Base-by-base conservation (phyloP, 2,888 invertebrate genomes). In the Mimumesa dahlbomi region DNA sequence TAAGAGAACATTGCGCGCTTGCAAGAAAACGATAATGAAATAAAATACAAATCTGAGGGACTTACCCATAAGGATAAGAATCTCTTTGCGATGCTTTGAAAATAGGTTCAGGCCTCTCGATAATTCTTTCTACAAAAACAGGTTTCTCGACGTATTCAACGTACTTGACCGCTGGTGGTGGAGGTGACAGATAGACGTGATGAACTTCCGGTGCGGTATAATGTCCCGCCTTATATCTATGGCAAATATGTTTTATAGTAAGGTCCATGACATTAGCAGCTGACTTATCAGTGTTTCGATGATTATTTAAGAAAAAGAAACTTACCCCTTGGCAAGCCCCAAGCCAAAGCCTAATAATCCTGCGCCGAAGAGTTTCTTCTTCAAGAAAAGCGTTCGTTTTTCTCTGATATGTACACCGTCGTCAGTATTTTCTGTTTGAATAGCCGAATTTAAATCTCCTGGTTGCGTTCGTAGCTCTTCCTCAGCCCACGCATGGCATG, bases 71-170 rank as follows among this genome's bases (percentile, higher is more conserved):
- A 4, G 69, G 38, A 19, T 43, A 16, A 13, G 67, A 13, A 0
- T 61, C 54, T 0, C 2, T 61, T 34, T 59, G 34, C 34, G 34
- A 67, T 38, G 46, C 68, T 36, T 48, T 68, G 0, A 48, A 13
- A 9, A 31, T 1, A 9, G 57, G 1, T 64, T 85, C 78, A 52
- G 87, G 87, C 71, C 84, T 87, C 45, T 88, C 87, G 40, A 87
- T 67, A 62, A 88, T 81, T 73, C 79, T 87, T 63, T 86, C 84
- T 6, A 88, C 79, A 75, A 75, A 88, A 48, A 88, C 81, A 9
- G 88, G 88, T 76, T 88, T 87, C 56, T 88, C 88, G 0, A 89
- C 83, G 65, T 88, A 88, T 62, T 89, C 88, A 25, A 89, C 82
- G 67, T 89, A 88, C 61, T 83, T 87, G 25, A 83, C 81, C 13